phyloP scores from a whole-genome alignment of 2,797 vertebrate genomes.

The Chaetodon trifasciatus region DNA sequence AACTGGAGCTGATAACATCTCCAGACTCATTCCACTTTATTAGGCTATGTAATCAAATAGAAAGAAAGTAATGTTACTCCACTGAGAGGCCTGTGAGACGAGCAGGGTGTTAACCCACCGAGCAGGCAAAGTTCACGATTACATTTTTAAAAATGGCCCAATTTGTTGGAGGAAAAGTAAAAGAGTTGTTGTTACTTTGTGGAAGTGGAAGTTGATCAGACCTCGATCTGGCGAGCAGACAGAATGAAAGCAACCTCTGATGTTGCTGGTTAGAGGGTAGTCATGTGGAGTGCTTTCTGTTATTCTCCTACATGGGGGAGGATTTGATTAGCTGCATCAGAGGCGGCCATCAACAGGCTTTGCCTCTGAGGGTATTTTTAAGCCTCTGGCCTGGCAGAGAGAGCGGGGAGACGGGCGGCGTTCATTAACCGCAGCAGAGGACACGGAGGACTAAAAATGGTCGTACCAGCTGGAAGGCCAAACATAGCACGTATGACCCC shows the following conservation, averaged over 20 bases:
- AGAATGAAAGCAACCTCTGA: conserved; percentile 57
- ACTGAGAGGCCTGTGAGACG: conserved; percentile 53
- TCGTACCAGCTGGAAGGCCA: conserved; percentile 67
- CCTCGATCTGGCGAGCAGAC: conserved; percentile 43
- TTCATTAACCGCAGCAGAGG: conserved; percentile 77
- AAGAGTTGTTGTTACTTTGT: conserved; percentile 36
- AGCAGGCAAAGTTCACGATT: conserved; percentile 47
- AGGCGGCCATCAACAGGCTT: conserved; percentile 59
- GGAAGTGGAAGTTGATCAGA: conserved; percentile 52
- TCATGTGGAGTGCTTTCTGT: conserved; percentile 58
- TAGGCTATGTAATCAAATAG: conserved; percentile 68
- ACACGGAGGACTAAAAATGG: conserved; percentile 72
- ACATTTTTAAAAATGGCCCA: conserved; percentile 59
- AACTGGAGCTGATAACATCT: conserved; percentile 69
- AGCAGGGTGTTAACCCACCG: conserved; percentile 45
- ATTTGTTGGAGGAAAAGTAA: conserved; percentile 40
- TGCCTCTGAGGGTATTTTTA: conserved; percentile 71
- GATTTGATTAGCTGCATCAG: conserved; percentile 71
- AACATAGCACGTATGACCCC: conserved; percentile 63
- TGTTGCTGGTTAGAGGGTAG: conserved; percentile 52
- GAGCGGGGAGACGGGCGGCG: conserved; percentile 68
- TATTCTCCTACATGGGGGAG: conserved; percentile 50
- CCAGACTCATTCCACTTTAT: conserved; percentile 72
- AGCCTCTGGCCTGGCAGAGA: conserved; percentile 61
- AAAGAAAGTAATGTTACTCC: conserved; percentile 58